Base-by-base conservation (phyloP, 2,888 invertebrate genomes). In the Metellina segmentata region DNA sequence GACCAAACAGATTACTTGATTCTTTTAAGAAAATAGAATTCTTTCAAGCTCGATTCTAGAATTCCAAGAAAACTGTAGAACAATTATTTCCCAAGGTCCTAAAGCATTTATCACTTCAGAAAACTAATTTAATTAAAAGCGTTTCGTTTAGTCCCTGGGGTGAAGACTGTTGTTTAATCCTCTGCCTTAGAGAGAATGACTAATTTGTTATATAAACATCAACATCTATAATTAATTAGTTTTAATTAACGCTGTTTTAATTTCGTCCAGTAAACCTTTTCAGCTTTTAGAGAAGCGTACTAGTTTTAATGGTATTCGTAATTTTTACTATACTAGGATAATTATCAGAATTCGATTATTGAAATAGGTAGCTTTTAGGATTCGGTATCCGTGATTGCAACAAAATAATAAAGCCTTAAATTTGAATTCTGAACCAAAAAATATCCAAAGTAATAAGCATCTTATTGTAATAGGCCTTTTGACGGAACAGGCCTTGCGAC, bases 141-240 rank as follows among this genome's bases (percentile, higher is more conserved):
- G 9, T 61, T 5, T 13, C 61, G 0, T 5, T 9, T 61, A 61
- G 1, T 6, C 61, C 61, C 61, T 2, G 61, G 13, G 61, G 6
- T 9, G 61, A 61, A 61, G 61, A 9, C 1, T 61, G 61, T 13
- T 61, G 13, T 9, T 6, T 11, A 61, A 61, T 61, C 61, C 4
- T 13, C 13, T 11, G 61, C 13, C 61, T 61, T 61, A 61, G 61
- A 61, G 13, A 61, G 61, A 61, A 34, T 13, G 61, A 9, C 61
- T 61, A 61, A 61, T 61, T 61, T 61, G 61, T 61, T 2, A 61
- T 61, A 61, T 61, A 61, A 61, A 61, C 6, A 61, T 61, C 61
- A 61, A 61, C 61, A 61, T 61, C 61, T 61, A 75, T 75, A 75
- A 75, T 34, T 34, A 75, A 48, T 75, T 9, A 75, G 13, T 48